A percentile compares a stretch with the other conserved stretches of the same genome.
phyloP scores from a whole-genome alignment of 2,888 invertebrate genomes.

The Agrochola litura region DNA sequence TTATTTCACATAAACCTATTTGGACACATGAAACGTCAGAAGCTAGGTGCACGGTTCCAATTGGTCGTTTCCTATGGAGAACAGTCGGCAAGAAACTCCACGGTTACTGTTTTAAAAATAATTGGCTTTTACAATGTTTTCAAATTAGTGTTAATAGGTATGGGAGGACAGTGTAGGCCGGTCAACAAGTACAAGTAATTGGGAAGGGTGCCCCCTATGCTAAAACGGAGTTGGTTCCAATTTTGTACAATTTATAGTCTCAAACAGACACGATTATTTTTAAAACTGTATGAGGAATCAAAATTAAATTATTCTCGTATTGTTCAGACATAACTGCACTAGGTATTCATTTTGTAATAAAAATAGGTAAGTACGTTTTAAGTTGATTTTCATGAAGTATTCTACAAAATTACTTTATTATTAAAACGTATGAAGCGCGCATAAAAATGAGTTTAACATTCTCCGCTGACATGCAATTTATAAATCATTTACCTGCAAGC shows the following conservation, averaged over 20 bases:
- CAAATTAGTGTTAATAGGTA: too few relatives aligned
- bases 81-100: too few relatives aligned
- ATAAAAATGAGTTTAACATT: conserved; percentile 28
- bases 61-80: too few relatives aligned
- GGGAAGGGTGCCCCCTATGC: background rate
- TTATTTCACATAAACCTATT: too few relatives aligned
- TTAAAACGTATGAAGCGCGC: conserved; percentile 20
- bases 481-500: conserved; percentile 45
- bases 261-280: background rate
- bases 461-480: conserved; percentile 43
- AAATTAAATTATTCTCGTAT: background rate
- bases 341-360: background rate
- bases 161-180: too few relatives aligned
- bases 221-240: background rate
- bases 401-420: conserved; percentile 13
- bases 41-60: too few relatives aligned
- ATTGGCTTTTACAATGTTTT: too few relatives aligned
- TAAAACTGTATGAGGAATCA: background rate
- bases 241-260: background rate
- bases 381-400: background rate
- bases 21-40: too few relatives aligned
- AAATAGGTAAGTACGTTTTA: background rate
- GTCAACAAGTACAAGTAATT: too few relatives aligned
- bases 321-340: background rate
- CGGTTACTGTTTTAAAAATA: too few relatives aligned